Evolutionary conservation across 2,113 vertebrate species (phyloP).

Genomic region (Oryzias celebensis): DNA sequence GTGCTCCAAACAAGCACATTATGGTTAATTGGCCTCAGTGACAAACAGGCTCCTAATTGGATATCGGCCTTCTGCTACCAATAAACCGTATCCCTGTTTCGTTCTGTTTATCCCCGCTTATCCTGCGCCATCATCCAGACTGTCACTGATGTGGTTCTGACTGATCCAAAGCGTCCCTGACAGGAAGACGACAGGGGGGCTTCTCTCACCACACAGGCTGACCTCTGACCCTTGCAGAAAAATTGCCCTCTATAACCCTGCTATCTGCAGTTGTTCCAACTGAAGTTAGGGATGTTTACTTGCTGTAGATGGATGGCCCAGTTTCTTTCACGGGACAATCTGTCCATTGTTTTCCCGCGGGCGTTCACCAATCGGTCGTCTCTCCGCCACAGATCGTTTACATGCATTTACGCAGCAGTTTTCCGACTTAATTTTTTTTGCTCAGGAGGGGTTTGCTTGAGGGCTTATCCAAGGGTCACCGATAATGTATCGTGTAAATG

Average conservation of each 20-base stretch:
- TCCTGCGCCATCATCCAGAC: conserved; percentile 30
- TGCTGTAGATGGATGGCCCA: conserved; percentile 58
- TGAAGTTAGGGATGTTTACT: conserved; percentile 48
- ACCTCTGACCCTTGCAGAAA: conserved; percentile 39
- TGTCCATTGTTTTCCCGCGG: conserved; percentile 56
- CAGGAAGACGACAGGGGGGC: conserved; percentile 25
- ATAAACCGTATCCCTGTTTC: conserved; percentile 33
- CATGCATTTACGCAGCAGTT: conserved; percentile 11
- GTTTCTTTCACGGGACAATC: conserved; percentile 61
- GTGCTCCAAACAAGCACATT: conserved; percentile 6
- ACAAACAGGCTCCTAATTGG: conserved; percentile 41
- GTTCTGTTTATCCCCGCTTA: conserved; percentile 26
- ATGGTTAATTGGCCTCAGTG: conserved; percentile 17
- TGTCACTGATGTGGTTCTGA: conserved; percentile 15
- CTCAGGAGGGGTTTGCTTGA: too few species aligned
- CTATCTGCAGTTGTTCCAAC: conserved; percentile 32
- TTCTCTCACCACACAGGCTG: conserved; percentile 42
- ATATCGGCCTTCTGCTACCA: conserved; percentile 14
- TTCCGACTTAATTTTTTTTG: neutral
- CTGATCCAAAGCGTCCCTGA: conserved; percentile 49
- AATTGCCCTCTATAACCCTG: neutral
- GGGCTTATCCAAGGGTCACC: too few species aligned
- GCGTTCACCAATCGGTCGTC: conserved; percentile 39
- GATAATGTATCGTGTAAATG: too few species aligned
- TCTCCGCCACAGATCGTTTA: neutral